Conservation (phyloP, 92 coral and sea anemone genomes). For the Palythoa heliodiscus region DNA sequence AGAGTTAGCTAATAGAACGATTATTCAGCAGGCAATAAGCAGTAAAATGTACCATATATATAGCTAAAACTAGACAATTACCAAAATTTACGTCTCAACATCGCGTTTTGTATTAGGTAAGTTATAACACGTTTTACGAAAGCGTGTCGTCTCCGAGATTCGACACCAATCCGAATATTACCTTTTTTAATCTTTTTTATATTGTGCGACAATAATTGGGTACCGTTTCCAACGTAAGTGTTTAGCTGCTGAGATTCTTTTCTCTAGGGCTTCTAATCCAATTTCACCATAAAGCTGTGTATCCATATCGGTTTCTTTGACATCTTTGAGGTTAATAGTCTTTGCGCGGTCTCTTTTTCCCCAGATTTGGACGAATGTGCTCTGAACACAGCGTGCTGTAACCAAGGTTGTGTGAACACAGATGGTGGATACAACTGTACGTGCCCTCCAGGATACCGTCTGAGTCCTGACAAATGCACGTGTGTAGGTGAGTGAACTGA, state of each 20-base stretch:
- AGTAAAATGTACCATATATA: neutral
- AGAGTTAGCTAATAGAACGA: neutral
- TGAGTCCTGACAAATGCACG: conserved; percentile 76
- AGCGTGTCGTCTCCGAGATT: no score
- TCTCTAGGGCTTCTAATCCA: neutral
- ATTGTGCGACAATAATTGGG: no score
- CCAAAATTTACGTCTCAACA: neutral
- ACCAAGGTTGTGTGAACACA: conserved; percentile 79
- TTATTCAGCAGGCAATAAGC: neutral
- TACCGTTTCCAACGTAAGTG: no score
- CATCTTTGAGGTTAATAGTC: neutral
- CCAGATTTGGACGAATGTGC: conserved; percentile 88
- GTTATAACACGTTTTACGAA: neutral
- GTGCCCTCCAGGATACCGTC: conserved; percentile 73
- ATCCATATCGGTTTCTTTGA: neutral
- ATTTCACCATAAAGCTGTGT: neutral
- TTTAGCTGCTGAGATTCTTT: no score
- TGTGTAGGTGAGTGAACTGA: conserved; percentile 74
- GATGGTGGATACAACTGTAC: conserved; percentile 91
- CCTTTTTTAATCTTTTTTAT: no score
- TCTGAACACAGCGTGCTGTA: conserved; percentile 89
- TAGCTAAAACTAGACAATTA: neutral
- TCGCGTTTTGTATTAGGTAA: neutral
- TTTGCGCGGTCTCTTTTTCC: neutral
- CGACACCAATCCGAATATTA: no score